Conservation (phyloP, 2,113 vertebrate species). For the Toxotes jaculatrix region DNA sequence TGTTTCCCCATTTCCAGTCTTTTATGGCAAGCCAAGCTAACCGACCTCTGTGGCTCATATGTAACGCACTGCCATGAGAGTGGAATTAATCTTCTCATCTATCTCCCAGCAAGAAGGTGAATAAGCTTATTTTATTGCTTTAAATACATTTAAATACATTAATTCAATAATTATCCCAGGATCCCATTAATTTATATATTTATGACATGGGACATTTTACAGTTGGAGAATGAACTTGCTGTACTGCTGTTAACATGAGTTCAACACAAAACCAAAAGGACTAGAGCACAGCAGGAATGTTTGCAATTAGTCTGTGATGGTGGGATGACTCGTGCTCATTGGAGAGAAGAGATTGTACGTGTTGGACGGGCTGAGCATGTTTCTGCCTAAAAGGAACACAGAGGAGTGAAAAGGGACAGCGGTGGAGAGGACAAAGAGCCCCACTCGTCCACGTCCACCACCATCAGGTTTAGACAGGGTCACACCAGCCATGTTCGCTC, state of each 20-base stretch:
- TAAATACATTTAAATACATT: too few species aligned
- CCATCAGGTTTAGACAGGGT: slow-evolving; percentile 56
- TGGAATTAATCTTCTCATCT: neutral
- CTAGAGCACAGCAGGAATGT: slow-evolving; percentile 13
- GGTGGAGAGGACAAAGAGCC: slow-evolving; percentile 33
- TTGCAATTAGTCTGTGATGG: slow-evolving; percentile 12
- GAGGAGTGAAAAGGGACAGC: slow-evolving; percentile 24
- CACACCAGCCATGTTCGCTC: slow-evolving; percentile 45
- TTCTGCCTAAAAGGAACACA: slow-evolving; percentile 24
- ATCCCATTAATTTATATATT: neutral
- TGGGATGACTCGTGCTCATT: neutral
- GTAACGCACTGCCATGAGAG: neutral
- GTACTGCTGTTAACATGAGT: neutral
- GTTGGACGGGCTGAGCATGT: neutral
- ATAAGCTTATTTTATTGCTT: neutral
- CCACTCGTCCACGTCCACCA: slow-evolving; percentile 5
- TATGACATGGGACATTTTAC: neutral
- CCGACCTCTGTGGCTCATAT: slow-evolving; percentile 5
- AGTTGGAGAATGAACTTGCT: neutral
- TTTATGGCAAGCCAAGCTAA: neutral
- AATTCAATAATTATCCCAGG: too few species aligned
- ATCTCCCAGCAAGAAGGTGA: neutral
- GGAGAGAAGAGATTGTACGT: neutral
- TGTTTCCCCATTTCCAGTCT: neutral
- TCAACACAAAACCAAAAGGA: neutral